Base-by-base conservation (phyloP, 2,888 invertebrate genomes). In the Cremastinae sp. region DNA sequence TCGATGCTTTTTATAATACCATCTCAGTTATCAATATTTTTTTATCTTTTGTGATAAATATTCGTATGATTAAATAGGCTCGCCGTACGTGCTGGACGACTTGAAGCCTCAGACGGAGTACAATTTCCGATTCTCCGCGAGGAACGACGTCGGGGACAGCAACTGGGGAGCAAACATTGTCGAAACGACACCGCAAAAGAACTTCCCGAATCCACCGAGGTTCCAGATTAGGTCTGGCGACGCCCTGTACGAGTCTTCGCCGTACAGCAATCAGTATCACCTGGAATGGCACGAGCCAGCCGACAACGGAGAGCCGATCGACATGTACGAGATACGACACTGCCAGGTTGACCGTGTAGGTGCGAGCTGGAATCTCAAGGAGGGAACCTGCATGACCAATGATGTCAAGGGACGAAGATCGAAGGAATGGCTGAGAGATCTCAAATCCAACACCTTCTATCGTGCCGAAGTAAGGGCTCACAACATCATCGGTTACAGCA, bases 231-330 rank as follows among this genome's bases (percentile, higher is more conserved):
- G 91, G 53, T 85, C 89, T 1, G 81, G 84, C 43, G 84, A 82
- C 22, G 65, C 79, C 9, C 85, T 87, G 10, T 90, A 88, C 76
- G 90, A 90, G 10, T 88, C 90, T 2, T 94, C 94, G 45, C 92
- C 92, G 47, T 96, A 93, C 88, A 94, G 94, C 22, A 94, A 96
- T 90, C 94, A 94, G 86, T 96, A 94, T 87, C 95, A 96, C 85
- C 89, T 97, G 16, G 92, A 94, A 85, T 97, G 97, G 97, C 93
- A 93, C 84, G 93, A 95, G 61, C 97, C 97, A 0, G 94, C 94
- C 61, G 95, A 97, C 87, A 97, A 97, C 90, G 97, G 97, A 7
- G 96, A 96, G 90, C 95, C 94, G 22, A 97, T 97, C 85, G 95
- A 96, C 86, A 92, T 92, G 89, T 97, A 97, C 90, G 92, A 94